Base-by-base conservation (phyloP, 2,888 invertebrate genomes). In the Protophormia terraenovae region DNA sequence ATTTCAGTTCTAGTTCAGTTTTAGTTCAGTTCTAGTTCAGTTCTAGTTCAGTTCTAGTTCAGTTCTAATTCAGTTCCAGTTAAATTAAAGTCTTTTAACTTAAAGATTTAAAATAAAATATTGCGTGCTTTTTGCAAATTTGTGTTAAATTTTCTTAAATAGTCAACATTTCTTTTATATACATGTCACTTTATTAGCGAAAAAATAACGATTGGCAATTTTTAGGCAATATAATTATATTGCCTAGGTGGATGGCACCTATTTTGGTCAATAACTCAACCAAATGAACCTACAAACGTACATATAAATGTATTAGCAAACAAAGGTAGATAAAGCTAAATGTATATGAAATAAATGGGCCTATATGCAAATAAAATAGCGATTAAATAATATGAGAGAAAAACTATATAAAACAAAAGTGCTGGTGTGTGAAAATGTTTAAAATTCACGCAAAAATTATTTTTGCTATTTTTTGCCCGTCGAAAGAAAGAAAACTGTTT, bases 401-500 rank as follows among this genome's bases (percentile, higher is more conserved):
- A 76, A 53, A 22, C 38, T 41, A 32, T n/a, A 81, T 58, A 67
- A 71, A 66, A 72, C 6, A 58, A 67, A 78, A 73, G 64, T 71
- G 71, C 38, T 79, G 35, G 60, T 78, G 83, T 83, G 78, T 79
- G 78, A 83, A 79, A 83, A 82, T 83, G 76, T 77, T 83, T 67
- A 73, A 81, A 85, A 82, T 87, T 73, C 83, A 86, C 75, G 79
- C 81, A 84, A 84, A 78, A 83, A 62, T 5, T 58, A 45, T 60
- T 45, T 67, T 27, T 7, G 10, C 19, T 27, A 45, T 10, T 38
- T 62, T 47, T 41, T 22, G 16, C 5, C 10, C n/a, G 16, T 53
- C 22, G 2, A 32, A 41, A 67, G n/a, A 19, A 55, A 45, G 19
- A 45, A 60, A n/a, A n/a, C n/a, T 35, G 82, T 77, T 83, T 55